Conservation (phyloP, 2,888 invertebrate species). For the Drosophila bunnanda region DNA sequence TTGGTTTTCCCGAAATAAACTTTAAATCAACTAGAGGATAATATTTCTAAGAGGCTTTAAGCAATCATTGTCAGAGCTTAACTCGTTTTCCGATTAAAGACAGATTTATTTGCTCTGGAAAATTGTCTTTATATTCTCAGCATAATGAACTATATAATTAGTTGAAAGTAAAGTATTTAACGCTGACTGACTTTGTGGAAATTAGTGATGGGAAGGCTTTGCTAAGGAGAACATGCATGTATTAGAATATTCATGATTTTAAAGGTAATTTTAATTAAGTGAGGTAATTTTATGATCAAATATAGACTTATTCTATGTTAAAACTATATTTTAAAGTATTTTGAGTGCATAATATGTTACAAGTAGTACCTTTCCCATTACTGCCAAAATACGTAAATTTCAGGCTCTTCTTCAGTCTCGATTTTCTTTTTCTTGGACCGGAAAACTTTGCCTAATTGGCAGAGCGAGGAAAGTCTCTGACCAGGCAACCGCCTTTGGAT, state of each 20-base stretch:
- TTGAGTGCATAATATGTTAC: not conserved
- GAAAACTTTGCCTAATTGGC: conserved; percentile 70
- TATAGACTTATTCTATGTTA: not conserved
- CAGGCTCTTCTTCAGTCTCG: conserved; percentile 34
- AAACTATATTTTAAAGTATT: not conserved
- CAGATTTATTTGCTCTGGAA: conserved; percentile 10
- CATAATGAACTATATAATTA: conserved; percentile 62
- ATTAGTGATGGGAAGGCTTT: not conserved
- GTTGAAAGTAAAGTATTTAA: conserved; percentile 43
- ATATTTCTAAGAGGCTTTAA: not conserved
- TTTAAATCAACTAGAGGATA: conserved; percentile 23
- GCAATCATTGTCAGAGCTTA: not conserved
- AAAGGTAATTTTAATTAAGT: not conserved
- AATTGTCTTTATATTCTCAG: conserved; percentile 21
- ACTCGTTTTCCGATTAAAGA: conserved; percentile 3
- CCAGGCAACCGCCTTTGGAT: conserved; percentile 26
- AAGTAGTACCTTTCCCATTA: not conserved
- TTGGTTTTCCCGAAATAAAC: conserved; percentile 21
- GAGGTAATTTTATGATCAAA: not conserved
- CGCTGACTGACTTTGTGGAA: conserved; percentile 12
- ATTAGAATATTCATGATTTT: not conserved
- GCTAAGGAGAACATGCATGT: not conserved
- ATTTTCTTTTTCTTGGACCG: conserved; percentile 33
- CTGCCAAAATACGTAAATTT: conserved; percentile 51
- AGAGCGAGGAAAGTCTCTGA: conserved; percentile 34